Evolutionary conservation across 2,888 invertebrate species (phyloP), one percentile per base, ranked within the genome.

Genomic region (Lepidochrysops patricia): DNA sequence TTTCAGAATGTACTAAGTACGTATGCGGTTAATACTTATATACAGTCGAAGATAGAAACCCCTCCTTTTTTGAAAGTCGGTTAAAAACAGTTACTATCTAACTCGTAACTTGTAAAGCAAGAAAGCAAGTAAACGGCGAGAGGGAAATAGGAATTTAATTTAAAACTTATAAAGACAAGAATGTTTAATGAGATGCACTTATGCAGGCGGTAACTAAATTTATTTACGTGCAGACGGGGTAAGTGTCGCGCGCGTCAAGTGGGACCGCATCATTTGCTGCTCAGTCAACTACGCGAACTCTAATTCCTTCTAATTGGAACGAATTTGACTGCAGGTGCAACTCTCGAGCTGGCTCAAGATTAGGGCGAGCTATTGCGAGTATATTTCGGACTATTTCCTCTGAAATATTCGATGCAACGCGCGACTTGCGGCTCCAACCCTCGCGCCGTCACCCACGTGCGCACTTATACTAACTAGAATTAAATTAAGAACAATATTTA

Each of bases 401-500:
- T 85, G 80, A 86, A 86, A 88, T 86, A 87, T 86, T 84, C 79
- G 82, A 80, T 79, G 83, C 80, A 84, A 76, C 73, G 76, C 75
- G 80, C 81, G 82, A 79, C 81, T 83, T 80, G 82, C 74, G 79
- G 83, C 81, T 76, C 76, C 70, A 72, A 62, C 63, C 66, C 70
- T 67, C 73, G 68, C 76, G 71, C 72, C 79, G 71, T 76, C 77
- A 76, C 78, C 80, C 79, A 76, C 76, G 75, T 79, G 77, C 76
- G 77, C 77, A 74, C 67, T 68, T 72, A 72, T 35, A 57, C 78
- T 76, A 80, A 86, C 83, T 83, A 77, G 78, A 87, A 83, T 86
- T 89, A 86, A 88, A 88, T 87, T 89, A 82, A 85, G 83, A 86
- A 89, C 86, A 88, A 88, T 88, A 87, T 89, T 89, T 86, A 84